Conservation (phyloP, 2,113 vertebrate genomes). For the Taurulus bubalis region DNA sequence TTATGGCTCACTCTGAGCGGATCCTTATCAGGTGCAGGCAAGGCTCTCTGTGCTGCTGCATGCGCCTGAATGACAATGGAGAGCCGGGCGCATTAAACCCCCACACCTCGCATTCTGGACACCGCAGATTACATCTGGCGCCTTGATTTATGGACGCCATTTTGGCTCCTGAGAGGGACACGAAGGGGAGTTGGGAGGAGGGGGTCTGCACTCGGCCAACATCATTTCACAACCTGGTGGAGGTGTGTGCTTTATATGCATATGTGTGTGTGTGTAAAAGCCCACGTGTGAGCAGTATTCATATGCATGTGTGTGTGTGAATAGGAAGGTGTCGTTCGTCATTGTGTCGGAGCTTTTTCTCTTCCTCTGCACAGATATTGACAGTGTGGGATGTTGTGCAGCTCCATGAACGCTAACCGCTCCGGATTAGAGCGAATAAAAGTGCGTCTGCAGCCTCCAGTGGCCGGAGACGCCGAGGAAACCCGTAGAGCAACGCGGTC, state of each 20-base stretch:
- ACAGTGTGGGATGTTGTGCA: conserved; percentile 38
- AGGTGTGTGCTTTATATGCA: conserved; percentile 65
- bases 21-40: conserved; percentile 97
- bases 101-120: conserved; percentile 89
- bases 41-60: conserved; percentile 90
- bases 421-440: conserved; percentile 53
- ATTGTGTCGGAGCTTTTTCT: conserved; percentile 59
- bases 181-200: conserved; percentile 86
- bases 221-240: conserved; percentile 59
- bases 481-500: conserved; percentile 23
- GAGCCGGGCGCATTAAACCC: conserved; percentile 92
- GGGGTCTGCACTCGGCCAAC: conserved; percentile 87
- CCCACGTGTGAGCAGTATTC: conserved; percentile 43
- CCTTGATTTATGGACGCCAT: conserved; percentile 94
- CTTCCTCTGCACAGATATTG: conserved; percentile 53
- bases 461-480: conserved; percentile 15
- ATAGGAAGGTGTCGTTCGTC: conserved; percentile 55
- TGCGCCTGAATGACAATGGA: conserved; percentile 97
- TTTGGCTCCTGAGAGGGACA: conserved; percentile 78
- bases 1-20: conserved; percentile 93
- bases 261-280: conserved; percentile 45
- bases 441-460: conserved; percentile 36
- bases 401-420: conserved; percentile 37
- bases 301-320: conserved; percentile 51
- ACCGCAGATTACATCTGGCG: conserved; percentile 96